These are phyloP conservation scores for Nesoenas mayeri DNA, from an alignment of 2,113 vertebrate genomes.

Conservation along the genomic window DNA sequence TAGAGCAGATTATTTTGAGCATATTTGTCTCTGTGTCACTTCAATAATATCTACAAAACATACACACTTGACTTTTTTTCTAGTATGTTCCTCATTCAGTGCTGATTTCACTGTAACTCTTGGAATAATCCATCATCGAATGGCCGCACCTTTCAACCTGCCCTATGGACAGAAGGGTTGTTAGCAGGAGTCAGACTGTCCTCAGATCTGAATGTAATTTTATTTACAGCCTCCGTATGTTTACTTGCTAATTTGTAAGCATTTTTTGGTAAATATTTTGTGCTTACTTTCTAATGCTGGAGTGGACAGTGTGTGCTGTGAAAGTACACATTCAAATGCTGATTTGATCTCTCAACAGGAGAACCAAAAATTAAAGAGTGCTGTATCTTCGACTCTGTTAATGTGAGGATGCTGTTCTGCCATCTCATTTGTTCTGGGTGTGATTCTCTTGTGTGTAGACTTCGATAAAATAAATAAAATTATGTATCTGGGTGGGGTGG, in stretches of 20 bases:
- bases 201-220: not conserved
- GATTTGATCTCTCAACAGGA: not conserved
- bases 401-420: not conserved
- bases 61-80: not conserved
- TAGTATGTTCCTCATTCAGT: not conserved
- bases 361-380: not conserved
- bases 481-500: not conserved
- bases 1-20: not conserved
- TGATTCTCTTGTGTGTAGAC: fast-evolving
- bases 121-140: not conserved
- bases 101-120: not conserved
- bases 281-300: not conserved
- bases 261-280: not conserved
- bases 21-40: not conserved
- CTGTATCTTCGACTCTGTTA: not conserved
- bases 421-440: not conserved
- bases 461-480: not conserved
- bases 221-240: not conserved
- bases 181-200: not conserved
- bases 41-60: not conserved
- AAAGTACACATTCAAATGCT: not conserved
- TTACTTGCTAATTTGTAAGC: not conserved
- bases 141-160: not conserved
- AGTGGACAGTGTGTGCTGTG: not conserved
- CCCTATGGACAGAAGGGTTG: not conserved